Evolutionary conservation across 2,113 vertebrate species (phyloP).

Genomic region (Rhinopithecus roxellana): DNA sequence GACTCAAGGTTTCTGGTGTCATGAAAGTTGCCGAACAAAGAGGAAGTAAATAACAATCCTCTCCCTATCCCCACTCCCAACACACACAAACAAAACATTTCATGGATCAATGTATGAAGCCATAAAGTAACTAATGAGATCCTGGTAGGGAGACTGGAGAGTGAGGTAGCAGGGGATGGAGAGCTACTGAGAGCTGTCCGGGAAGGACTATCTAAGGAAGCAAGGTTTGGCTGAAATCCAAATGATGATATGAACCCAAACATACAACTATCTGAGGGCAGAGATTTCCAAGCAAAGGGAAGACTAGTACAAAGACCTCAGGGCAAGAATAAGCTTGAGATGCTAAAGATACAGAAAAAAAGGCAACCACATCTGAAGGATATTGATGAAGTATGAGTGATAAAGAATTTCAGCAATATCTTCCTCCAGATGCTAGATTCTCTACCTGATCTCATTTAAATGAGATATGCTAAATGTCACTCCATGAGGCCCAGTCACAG

Average conservation of each 20-base stretch:
- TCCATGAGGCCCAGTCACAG: background rate
- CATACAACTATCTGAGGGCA: background rate
- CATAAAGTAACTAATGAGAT: background rate
- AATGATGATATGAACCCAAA: background rate
- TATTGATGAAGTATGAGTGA: background rate
- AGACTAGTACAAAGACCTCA: background rate
- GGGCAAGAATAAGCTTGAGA: background rate
- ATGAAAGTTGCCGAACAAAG: background rate
- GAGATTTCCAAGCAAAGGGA: background rate
- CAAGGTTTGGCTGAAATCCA: background rate
- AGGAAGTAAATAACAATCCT: background rate
- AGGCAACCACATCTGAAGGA: background rate
- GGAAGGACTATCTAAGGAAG: background rate
- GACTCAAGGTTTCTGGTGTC: rapidly evolving
- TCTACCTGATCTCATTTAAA: background rate
- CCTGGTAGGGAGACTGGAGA: background rate
- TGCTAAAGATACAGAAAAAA: background rate
- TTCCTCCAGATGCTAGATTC: background rate
- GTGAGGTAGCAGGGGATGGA: background rate
- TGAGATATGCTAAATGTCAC: background rate
- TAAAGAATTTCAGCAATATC: background rate
- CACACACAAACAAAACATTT: background rate
- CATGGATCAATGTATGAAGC: background rate
- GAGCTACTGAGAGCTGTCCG: background rate
- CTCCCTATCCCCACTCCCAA: rapidly evolving